A percentile compares a stretch with the other conserved stretches of the same genome.
These are phyloP conservation scores for Archilochus colubris DNA, from an alignment of 2,113 vertebrate species.

Conservation along the genomic window DNA sequence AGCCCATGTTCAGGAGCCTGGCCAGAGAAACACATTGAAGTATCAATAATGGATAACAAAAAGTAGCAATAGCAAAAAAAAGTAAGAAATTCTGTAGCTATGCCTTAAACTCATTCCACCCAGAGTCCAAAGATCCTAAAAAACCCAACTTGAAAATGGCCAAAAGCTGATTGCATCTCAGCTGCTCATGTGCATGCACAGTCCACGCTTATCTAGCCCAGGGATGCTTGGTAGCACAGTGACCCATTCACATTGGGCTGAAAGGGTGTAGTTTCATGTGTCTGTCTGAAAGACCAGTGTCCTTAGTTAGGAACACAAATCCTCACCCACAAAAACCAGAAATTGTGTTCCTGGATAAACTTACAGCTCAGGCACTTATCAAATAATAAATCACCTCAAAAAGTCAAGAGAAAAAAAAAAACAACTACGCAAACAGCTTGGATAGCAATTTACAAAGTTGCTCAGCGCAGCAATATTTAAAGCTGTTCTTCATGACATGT, in stretches of 20 bases:
- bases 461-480: constrained; percentile 67
- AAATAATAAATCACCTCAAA: constrained; percentile 71
- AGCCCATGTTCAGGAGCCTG: background rate
- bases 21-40: background rate
- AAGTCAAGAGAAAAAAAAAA: constrained; percentile 7
- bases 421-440: constrained; percentile 49
- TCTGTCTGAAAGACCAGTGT: background rate
- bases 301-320: background rate
- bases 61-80: background rate
- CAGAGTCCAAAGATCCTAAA: background rate
- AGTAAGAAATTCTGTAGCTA: background rate
- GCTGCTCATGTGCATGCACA: background rate
- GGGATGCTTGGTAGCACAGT: background rate
- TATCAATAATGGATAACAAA: background rate
- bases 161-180: background rate
- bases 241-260: rapidly evolving
- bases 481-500: constrained; percentile 68
- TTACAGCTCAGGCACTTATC: constrained; percentile 15
- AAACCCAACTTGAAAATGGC: background rate
- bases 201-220: background rate
- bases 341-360: background rate
- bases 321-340: too few relatives aligned
- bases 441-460: constrained; percentile 74
- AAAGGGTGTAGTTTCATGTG: background rate
- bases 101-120: background rate